Conservation (phyloP, 2,888 invertebrate genomes). For the Malthinus seriepunctatus region DNA sequence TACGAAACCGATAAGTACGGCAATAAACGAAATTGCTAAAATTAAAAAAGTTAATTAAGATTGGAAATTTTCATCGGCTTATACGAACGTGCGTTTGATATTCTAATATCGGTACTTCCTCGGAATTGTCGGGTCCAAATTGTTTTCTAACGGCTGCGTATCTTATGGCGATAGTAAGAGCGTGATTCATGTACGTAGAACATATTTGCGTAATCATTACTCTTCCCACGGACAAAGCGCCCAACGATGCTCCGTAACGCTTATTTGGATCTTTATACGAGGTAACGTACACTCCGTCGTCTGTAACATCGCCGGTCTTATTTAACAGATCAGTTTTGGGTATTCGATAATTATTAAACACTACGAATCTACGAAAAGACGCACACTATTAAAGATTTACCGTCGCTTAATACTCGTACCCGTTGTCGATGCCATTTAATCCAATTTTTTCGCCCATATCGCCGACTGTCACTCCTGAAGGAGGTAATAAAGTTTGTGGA, state of each 20-base stretch:
- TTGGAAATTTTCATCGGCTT: conserved; percentile 50
- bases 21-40: conserved; percentile 72
- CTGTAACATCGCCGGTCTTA: conserved; percentile 83
- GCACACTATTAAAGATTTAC: conserved; percentile 53
- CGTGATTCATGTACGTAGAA: conserved; percentile 67
- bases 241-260: conserved; percentile 56
- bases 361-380: conserved; percentile 62
- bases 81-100: conserved; percentile 83
- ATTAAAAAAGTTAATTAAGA: conserved; percentile 23
- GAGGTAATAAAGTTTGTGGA: conserved; percentile 69
- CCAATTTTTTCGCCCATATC: conserved; percentile 94
- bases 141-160: conserved; percentile 87
- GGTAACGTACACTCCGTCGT: conserved; percentile 79
- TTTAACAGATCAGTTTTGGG: conserved; percentile 81
- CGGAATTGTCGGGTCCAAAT: conserved; percentile 75
- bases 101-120: conserved; percentile 85
- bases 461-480: conserved; percentile 82
- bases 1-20: conserved; percentile 69
- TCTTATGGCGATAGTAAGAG: conserved; percentile 80
- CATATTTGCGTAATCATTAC: conserved; percentile 70
- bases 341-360: conserved; percentile 80
- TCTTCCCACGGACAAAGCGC: conserved; percentile 80
- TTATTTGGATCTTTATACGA: conserved; percentile 82
- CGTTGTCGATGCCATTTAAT: conserved; percentile 92
- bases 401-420: conserved; percentile 57